These are phyloP conservation scores for Caenorhabditis uteleia DNA, from an alignment of 2,888 invertebrate species.

Conservation along the genomic window DNA sequence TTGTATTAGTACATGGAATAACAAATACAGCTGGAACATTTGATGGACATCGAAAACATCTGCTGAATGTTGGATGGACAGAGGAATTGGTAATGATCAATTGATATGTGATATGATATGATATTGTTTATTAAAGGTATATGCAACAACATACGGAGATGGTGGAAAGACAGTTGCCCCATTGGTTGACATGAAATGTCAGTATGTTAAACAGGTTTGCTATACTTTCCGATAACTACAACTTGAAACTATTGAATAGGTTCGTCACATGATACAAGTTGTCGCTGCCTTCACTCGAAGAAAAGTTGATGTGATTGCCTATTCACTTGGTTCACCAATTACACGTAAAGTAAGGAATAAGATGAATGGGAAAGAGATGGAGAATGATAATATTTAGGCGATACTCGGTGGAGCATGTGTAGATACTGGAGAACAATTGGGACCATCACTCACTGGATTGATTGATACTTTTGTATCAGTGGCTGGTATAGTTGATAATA, in stretches of 20 bases:
- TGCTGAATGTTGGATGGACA: slow-evolving; percentile 42
- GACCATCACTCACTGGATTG: slow-evolving; percentile 57
- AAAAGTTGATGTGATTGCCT: slow-evolving; percentile 65
- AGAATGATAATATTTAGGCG: slow-evolving; percentile 26
- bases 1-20: slow-evolving; percentile 47
- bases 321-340: slow-evolving; percentile 65
- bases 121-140: slow-evolving; percentile 30
- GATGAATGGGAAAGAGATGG: not conserved
- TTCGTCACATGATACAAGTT: slow-evolving; percentile 59
- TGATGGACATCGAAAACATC: slow-evolving; percentile 37
- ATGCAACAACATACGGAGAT: slow-evolving; percentile 67
- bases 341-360: slow-evolving; percentile 56
- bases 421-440: slow-evolving; percentile 63
- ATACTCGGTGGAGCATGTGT: slow-evolving; percentile 57
- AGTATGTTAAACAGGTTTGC: slow-evolving; percentile 61
- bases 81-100: slow-evolving; percentile 29
- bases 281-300: slow-evolving; percentile 59
- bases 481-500: too few species aligned
- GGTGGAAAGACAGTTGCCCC: slow-evolving; percentile 60
- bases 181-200: slow-evolving; percentile 64
- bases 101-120: too few species aligned
- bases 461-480: slow-evolving; percentile 61
- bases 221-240: not conserved
- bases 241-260: slow-evolving; percentile 21
- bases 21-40: slow-evolving; percentile 50